Base-by-base conservation (phyloP, 2,797 vertebrate genomes). In the Micrastur ruficollis region DNA sequence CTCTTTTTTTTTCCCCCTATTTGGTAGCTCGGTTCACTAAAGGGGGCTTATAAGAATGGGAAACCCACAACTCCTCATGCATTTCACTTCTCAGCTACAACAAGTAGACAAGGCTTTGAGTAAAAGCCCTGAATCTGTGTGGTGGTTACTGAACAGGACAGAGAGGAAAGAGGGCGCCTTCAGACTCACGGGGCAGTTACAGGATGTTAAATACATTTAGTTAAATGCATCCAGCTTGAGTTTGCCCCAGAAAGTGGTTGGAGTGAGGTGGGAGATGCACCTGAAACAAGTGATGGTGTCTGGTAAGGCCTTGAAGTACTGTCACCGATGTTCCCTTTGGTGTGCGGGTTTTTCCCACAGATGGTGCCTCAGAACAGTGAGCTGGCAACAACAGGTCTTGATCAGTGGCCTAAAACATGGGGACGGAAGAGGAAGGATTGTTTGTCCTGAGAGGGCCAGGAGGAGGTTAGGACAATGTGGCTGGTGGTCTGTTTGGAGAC, bases 1-100 rank as follows among this genome's bases (percentile, higher is more conserved):
- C 20, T 17, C 7, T 36, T 34, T 2, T 18, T 4, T 6, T 14
- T 9, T 6, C 2, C 5, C 14, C 12, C 13, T 21, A 0, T 49
- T 61, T 5, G 7, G 38, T 71, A 83, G 32, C 34, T 94, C 46
- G 66, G 13, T 58, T 75, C 34, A 40, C 52, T 76, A 42, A 72
- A 63, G 11, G 20, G 36, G 8, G 14, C 4, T 80, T 79, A 8
- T 49, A 63, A 55, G 31, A 79, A 44, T 1, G 10, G 62, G 55
- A 71, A 87, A 40, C 14, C 19, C 14, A 25, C 44, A 73, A 44
- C 20, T 86, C 31, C 25, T 72, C 1, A 1, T 23, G 6, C 0
- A 0, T 78, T 86, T 53, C 68, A 38, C 53, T 81, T 81, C 53
- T 63, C 36, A 23, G 36, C 26, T 40, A 1, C 23, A 32, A 44